Conservation (phyloP, 2,797 vertebrate genomes). For the Spinus olivaceus region DNA sequence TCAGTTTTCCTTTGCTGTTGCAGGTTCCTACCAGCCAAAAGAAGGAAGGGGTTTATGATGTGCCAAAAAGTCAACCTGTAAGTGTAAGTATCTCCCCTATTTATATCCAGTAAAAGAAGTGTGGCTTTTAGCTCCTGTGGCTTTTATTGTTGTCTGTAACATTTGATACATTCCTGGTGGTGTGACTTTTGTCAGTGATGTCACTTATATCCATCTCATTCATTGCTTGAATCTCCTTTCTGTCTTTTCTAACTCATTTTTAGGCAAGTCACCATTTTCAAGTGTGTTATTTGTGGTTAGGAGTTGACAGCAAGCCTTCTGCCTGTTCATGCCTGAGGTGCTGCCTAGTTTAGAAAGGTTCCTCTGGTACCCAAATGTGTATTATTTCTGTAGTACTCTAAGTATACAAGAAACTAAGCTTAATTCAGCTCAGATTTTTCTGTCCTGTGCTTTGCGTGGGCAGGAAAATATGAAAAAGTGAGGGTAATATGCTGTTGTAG, state of each 20-base stretch:
- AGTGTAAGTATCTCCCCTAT: conserved; percentile 85
- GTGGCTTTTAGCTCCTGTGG: background rate
- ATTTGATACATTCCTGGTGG: rapidly evolving
- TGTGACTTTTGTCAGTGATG: background rate
- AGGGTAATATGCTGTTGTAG: rapidly evolving
- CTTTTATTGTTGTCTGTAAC: background rate
- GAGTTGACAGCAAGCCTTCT: background rate
- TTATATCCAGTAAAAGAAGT: background rate
- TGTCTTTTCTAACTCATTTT: background rate
- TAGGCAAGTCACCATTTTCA: background rate
- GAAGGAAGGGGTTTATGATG: conserved; percentile 99
- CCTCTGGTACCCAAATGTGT: background rate
- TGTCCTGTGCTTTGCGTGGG: background rate
- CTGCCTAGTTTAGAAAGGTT: background rate
- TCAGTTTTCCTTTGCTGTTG: conserved; percentile 38
- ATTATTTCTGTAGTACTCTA: background rate
- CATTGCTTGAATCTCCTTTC: background rate
- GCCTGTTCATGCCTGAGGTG: background rate
- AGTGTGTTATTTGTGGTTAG: background rate
- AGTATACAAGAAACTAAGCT: background rate
- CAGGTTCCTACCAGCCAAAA: conserved; percentile 99
- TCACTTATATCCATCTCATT: background rate
- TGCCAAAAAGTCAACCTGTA: conserved; percentile 99
- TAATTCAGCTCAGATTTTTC: background rate
- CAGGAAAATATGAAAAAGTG: background rate